phyloP scores from a whole-genome alignment of 2,113 vertebrate genomes.

The Platysternon megacephalum region DNA sequence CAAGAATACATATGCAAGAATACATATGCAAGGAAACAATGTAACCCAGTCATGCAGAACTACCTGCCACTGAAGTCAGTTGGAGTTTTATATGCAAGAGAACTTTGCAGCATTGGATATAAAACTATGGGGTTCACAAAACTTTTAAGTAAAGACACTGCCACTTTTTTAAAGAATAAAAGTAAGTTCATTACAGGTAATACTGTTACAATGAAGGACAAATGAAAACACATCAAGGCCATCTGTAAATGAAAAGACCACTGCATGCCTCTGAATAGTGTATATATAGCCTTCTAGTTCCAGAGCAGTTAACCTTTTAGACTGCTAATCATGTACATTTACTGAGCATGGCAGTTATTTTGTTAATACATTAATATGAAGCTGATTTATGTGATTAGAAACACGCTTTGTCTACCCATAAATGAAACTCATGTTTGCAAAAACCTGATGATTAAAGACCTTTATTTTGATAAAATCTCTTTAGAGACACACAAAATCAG shows the following conservation, averaged over 20 bases:
- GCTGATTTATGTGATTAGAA: constrained; percentile 21
- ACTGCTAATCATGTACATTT: not conserved
- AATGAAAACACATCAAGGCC: not conserved
- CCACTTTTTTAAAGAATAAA: not conserved
- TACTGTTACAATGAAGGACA: constrained; percentile 1
- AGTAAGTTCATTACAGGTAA: not conserved
- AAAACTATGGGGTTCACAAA: not conserved
- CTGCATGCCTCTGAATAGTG: not conserved
- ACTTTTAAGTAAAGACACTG: not conserved
- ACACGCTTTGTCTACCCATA: constrained; percentile 9
- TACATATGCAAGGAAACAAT: not conserved
- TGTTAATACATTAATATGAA: not conserved
- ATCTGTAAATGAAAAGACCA: not conserved
- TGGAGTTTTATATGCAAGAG: not conserved
- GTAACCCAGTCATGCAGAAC: not conserved
- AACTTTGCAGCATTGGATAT: not conserved
- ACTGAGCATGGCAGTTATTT: not conserved
- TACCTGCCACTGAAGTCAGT: not conserved
- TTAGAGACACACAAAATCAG: constrained; percentile 1
- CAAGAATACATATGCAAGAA: not conserved
- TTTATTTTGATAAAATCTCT: constrained; percentile 35
- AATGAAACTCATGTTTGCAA: not conserved
- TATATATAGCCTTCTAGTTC: fast-evolving
- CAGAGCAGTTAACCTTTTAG: not conserved
- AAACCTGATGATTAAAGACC: constrained; percentile 4